Evolutionary conservation across 2,888 invertebrate genomes (phyloP), one percentile per base, ranked within the genome.

Genomic region (Nomada ruficornis): DNA sequence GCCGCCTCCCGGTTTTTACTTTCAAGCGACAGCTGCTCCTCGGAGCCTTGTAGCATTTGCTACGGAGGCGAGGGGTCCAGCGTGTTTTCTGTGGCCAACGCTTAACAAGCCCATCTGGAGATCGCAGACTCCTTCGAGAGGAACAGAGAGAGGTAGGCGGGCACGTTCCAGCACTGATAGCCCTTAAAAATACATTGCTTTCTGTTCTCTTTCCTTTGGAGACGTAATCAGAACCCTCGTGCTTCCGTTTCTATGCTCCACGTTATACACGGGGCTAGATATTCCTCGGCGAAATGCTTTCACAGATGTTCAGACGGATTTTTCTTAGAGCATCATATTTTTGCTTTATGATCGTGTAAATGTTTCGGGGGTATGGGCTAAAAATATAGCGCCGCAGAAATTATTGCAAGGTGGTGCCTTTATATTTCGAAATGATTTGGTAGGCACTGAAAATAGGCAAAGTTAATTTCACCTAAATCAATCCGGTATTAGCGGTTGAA

Each of bases 71-170:
- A 64, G 62, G 77, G 73, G 73, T 54, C 76, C 72, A n/a, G 63
- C 72, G 72, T 77, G 83, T 81, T 81, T 74, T 78, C 67, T 50
- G 54, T 57, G 72, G 75, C 59, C 74, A 29, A 54, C 60, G 63
- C 60, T 78, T 86, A 86, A 86, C 85, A 54, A 86, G 83, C 82
- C 79, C 86, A 86, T 86, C 84, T 86, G 86, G 86, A 82, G 77
- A 84, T 86, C 80, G 71, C 62, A 9, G 76, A 20, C 52, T 63
- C 44, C 52, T n/a, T n/a, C 42, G n/a, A 55, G 54, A 36, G 36
- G 15, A 62, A 47, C 47, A 18, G 44, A 29, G 20, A 26, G 23
- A 29, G 11, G 20, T 26, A 42, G 52, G n/a, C n/a, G 15, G 79
- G 36, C 82, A 80, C 80, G 80, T 70, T 80, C 70, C 64, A 11